These are phyloP conservation scores for Drosophila aff. DNA, from an alignment of 1,140 invertebrate genomes.

Conservation along the genomic window DNA sequence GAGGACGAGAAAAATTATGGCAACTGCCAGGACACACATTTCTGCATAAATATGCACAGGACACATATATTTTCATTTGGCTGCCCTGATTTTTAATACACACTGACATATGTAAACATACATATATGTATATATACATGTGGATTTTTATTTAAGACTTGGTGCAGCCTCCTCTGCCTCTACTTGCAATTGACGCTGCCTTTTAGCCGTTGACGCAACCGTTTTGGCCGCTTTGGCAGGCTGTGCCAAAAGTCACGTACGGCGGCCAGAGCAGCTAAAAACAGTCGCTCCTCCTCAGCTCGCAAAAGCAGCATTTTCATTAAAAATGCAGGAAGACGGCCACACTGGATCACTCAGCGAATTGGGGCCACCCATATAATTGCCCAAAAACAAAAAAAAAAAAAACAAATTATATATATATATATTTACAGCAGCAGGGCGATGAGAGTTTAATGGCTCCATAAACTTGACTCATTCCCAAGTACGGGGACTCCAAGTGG, in stretches of 20 bases:
- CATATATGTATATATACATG: conserved; percentile 16
- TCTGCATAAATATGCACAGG: conserved; percentile 41
- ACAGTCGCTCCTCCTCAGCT: background rate
- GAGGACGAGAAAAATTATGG: conserved; percentile 41
- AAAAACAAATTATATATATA: background rate
- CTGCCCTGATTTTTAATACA: conserved; percentile 35
- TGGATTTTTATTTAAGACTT: conserved; percentile 53
- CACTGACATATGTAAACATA: conserved; percentile 1
- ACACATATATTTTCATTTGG: conserved; percentile 49
- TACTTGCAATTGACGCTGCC: conserved; percentile 30
- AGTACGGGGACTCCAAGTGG: background rate
- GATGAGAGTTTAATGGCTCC: conserved; percentile 41
- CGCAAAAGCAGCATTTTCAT: conserved; percentile 38
- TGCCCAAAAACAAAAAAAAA: conserved; percentile 17
- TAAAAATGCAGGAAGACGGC: conserved; percentile 65
- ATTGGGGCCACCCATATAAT: conserved; percentile 50
- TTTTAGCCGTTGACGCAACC: conserved; percentile 58
- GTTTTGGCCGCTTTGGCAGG: conserved; percentile 33
- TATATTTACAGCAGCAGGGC: background rate
- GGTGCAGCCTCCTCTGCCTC: conserved; percentile 20
- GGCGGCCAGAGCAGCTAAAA: conserved; percentile 34
- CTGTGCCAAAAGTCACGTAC: conserved; percentile 79
- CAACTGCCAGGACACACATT: conserved; percentile 41
- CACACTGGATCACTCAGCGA: conserved; percentile 48
- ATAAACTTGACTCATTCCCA: conserved; percentile 31